Percentiles rank a stretch among this genome's conserved stretches.
Evolutionary conservation across 2,797 vertebrate genomes (phyloP).

Genomic region (Phrynocephalus forsythii): DNA sequence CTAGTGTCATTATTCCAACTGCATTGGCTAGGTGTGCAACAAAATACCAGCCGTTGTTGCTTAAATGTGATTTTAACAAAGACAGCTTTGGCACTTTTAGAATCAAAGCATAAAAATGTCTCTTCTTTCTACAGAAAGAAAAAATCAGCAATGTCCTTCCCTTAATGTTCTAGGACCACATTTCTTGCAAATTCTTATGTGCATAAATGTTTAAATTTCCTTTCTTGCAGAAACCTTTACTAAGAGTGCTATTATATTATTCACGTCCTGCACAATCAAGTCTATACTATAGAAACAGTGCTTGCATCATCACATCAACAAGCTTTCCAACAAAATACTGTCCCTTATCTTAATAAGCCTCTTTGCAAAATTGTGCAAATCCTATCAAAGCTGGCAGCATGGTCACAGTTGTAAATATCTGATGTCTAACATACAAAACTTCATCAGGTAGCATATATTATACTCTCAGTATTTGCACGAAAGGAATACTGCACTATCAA

Average conservation of each 20-base stretch:
- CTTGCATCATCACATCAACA: too few relatives aligned
- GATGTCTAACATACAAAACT: not conserved
- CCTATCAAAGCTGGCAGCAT: not conserved
- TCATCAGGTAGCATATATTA: not conserved
- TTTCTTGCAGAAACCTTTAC: not conserved
- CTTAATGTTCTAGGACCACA: not conserved
- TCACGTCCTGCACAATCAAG: not conserved
- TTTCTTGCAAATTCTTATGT: not conserved
- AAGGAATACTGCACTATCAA: not conserved
- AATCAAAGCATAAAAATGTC: not conserved
- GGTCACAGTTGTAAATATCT: not conserved
- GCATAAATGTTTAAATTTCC: not conserved
- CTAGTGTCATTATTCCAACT: too few relatives aligned
- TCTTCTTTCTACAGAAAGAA: too few relatives aligned
- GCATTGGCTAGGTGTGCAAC: too few relatives aligned
- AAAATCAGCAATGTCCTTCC: too few relatives aligned
- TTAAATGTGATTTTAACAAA: not conserved
- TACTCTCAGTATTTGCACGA: too few relatives aligned
- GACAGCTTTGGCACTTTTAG: not conserved
- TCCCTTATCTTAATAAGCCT: too few relatives aligned
- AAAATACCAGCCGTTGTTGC: not conserved
- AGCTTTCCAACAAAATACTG: too few relatives aligned
- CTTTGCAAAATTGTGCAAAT: not conserved
- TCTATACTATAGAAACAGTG: too few relatives aligned
- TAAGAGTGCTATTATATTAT: not conserved